Conservation (phyloP, 1,140 invertebrate genomes). For the Lysiphlebus fabarum region DNA sequence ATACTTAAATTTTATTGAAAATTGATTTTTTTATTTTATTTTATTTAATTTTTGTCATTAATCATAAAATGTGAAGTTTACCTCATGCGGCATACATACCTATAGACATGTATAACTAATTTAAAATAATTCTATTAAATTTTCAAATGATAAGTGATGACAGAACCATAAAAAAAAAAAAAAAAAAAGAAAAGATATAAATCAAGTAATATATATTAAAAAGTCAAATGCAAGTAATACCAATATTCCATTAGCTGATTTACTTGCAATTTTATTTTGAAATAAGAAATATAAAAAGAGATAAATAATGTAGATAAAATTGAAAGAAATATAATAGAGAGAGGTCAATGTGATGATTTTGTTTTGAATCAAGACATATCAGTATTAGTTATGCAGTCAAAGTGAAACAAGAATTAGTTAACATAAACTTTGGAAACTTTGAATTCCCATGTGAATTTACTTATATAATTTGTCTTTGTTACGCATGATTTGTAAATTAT, state of each 20-base stretch:
- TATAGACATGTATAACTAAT: too few species aligned
- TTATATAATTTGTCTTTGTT: slow-evolving; percentile 6
- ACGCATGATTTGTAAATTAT: slow-evolving; percentile 19
- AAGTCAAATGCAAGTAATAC: neutral
- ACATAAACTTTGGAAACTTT: neutral
- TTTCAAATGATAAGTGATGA: too few species aligned
- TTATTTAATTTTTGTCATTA: too few species aligned
- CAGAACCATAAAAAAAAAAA: too few species aligned
- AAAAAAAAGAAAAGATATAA: too few species aligned
- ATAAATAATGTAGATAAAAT: slow-evolving; percentile 6
- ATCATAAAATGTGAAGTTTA: too few species aligned
- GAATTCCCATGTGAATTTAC: slow-evolving; percentile 15
- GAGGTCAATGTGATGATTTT: slow-evolving; percentile 6
- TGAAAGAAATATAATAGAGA: slow-evolving; percentile 9
- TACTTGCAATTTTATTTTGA: neutral
- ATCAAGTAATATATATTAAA: too few species aligned
- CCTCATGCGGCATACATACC: too few species aligned
- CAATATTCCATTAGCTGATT: slow-evolving; percentile 13
- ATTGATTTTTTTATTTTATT: too few species aligned
- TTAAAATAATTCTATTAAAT: too few species aligned
- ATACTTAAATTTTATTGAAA: too few species aligned
- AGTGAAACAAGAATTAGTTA: too few species aligned
- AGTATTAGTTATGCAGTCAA: slow-evolving; percentile 4
- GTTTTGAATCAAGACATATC: slow-evolving; percentile 10
- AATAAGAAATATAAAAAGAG: neutral